Evolutionary conservation across 2,113 vertebrate genomes (phyloP), one percentile per base, ranked within the genome.

Genomic region (Myotis davidii): DNA sequence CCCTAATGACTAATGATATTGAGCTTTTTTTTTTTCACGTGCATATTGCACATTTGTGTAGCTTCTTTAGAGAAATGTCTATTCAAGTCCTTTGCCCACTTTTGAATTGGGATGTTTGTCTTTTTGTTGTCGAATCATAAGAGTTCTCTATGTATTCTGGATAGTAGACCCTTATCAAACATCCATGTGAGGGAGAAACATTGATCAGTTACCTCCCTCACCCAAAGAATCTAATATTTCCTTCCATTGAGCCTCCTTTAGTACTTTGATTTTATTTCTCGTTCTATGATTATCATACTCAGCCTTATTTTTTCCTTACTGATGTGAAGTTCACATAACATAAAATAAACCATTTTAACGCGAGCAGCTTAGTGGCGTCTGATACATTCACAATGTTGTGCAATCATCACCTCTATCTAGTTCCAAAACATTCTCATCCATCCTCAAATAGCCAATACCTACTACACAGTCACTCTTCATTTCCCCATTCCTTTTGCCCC

Each of bases 11-110:
- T 39, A 39, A 39, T 39, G 37, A 39, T 39, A 39, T 39, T 39
- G 37, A 39, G 37, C 37, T 3, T 39, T 39, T 39, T 39, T n/a
- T n/a, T 79, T 39, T 59, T 59, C 21, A 29, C 52, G 6, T 82
- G 56, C 17, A 64, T 87, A 8, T 73, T 81, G 54, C 34, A 50
- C 34, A 52, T 64, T 76, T 94, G 16, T 61, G 0, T 77, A 20
- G 72, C 45, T 37, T 95, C 61, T 92, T 86, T 94, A 50, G 34
- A 67, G 54, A 90, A 94, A 77, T 77, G 11, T 85, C 65, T 95
- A 1, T 90, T 87, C 48, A 78, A 74, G 54, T 81, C 32, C 45
- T 94, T 90, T 61, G 74, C 32, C 79, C 37, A 39, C 70, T 77
- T 95, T 90, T 59, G 59, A 94, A 64, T 45, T 93, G 54, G 42